phyloP scores from a whole-genome alignment of 92 coral and sea anemone species.

The Micromussa lordhowensis region DNA sequence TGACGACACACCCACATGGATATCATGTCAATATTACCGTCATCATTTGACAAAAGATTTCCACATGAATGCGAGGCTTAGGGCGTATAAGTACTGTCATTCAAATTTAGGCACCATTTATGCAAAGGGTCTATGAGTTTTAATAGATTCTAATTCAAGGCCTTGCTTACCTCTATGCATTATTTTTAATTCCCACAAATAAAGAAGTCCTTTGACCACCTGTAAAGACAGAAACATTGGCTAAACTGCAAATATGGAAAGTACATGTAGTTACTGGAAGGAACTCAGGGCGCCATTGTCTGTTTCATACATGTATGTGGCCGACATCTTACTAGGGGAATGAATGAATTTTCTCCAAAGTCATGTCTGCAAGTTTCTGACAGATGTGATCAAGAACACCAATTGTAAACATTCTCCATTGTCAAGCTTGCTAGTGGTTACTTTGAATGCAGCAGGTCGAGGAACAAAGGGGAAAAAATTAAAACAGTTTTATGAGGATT shows the following conservation, averaged over 20 bases:
- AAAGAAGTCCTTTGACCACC: conserved; percentile 97
- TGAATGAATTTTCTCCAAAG: not conserved
- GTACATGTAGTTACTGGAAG: too few relatives aligned
- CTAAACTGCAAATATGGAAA: too few relatives aligned
- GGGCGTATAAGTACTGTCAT: too few relatives aligned
- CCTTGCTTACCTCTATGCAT: conserved; percentile 90
- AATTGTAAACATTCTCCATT: not conserved
- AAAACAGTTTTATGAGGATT: not conserved
- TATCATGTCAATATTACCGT: conserved; percentile 89
- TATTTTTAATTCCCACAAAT: conserved; percentile 94
- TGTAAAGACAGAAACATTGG: conserved; percentile 23
- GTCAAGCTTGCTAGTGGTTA: not conserved
- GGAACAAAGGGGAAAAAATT: not conserved
- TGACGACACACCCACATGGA: conserved; percentile 99
- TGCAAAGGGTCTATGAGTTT: too few relatives aligned
- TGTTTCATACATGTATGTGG: not conserved
- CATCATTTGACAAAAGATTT: conserved; percentile 90
- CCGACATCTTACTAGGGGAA: not conserved
- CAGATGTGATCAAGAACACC: not conserved
- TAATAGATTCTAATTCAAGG: too few relatives aligned
- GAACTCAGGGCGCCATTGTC: not conserved
- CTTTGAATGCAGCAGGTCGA: too few relatives aligned
- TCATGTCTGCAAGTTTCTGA: too few relatives aligned
- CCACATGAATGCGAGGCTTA: too few relatives aligned
- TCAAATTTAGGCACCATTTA: too few relatives aligned